A percentile compares a stretch with the other conserved stretches of the same genome.
These are phyloP conservation scores for Eupithecia subumbrata DNA, from an alignment of 2,888 invertebrate genomes.

Conservation along the genomic window DNA sequence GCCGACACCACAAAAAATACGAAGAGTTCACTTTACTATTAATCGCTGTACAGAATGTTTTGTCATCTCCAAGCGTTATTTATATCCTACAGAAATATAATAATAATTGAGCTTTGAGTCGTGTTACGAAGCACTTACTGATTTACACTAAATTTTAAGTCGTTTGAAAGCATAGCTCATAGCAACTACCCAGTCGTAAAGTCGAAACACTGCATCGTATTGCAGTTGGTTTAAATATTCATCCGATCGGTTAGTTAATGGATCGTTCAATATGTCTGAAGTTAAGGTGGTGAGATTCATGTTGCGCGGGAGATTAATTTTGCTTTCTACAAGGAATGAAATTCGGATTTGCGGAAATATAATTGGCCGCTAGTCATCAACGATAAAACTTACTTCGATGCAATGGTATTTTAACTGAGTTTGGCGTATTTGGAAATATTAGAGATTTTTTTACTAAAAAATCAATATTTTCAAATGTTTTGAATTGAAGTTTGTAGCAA, in stretches of 20 bases:
- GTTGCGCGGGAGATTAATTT: background rate
- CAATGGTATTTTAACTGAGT: too few relatives aligned
- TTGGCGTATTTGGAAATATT: too few relatives aligned
- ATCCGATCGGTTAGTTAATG: background rate
- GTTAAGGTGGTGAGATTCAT: background rate
- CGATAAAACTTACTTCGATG: too few relatives aligned
- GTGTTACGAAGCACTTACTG: background rate
- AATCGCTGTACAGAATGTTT: too few relatives aligned
- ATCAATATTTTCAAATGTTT: too few relatives aligned
- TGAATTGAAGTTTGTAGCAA: too few relatives aligned
- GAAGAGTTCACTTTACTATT: too few relatives aligned
- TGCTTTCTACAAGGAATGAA: too few relatives aligned
- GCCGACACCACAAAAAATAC: too few relatives aligned
- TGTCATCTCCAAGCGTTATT: background rate
- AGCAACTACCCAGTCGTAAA: background rate
- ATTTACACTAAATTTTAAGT: background rate
- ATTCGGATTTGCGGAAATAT: too few relatives aligned
- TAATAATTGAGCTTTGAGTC: background rate
- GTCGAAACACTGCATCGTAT: background rate
- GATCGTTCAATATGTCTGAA: background rate
- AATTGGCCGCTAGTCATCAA: too few relatives aligned
- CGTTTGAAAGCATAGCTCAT: background rate
- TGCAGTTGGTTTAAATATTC: constrained; percentile 8
- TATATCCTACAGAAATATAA: background rate
- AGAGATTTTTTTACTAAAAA: too few relatives aligned